Conservation (phyloP, 1,140 invertebrate genomes). For the Microplitis demolitor region DNA sequence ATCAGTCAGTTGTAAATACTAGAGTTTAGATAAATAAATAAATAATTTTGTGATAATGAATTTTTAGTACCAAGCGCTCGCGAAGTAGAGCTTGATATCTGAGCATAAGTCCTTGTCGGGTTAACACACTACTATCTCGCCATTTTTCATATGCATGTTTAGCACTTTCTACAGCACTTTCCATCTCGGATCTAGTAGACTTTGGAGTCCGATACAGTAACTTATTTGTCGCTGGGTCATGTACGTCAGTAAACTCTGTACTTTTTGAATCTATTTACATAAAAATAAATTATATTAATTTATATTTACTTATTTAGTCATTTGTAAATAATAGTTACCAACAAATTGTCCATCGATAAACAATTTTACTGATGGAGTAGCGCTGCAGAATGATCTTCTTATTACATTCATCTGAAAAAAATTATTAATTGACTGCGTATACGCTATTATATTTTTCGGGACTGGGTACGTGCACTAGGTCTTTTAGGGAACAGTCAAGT, state of each 20-base stretch:
- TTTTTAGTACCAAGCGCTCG: conserved; percentile 70
- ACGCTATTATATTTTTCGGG: too few relatives aligned
- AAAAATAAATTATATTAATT: neutral
- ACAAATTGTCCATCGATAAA: conserved; percentile 96
- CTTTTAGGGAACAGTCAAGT: too few relatives aligned
- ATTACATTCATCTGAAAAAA: conserved; percentile 38
- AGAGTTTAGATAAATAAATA: neutral
- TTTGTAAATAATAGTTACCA: conserved; percentile 43
- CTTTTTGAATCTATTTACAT: conserved; percentile 80
- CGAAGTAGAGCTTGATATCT: conserved; percentile 83
- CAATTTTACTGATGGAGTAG: conserved; percentile 80
- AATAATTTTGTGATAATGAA: neutral
- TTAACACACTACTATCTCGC: conserved; percentile 91
- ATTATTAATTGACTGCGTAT: neutral
- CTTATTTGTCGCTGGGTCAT: conserved; percentile 92
- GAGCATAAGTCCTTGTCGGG: conserved; percentile 96
- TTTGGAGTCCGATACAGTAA: conserved; percentile 86
- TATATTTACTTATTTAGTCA: neutral
- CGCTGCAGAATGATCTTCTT: conserved; percentile 49
- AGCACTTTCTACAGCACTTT: conserved; percentile 84
- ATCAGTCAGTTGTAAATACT: neutral
- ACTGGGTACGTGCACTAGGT: too few relatives aligned
- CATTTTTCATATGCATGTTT: conserved; percentile 85
- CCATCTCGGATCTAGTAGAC: conserved; percentile 89
- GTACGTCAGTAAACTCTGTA: conserved; percentile 90